Evolutionary conservation across 2,888 invertebrate genomes (phyloP).

Genomic region (Cephus pulcher): DNA sequence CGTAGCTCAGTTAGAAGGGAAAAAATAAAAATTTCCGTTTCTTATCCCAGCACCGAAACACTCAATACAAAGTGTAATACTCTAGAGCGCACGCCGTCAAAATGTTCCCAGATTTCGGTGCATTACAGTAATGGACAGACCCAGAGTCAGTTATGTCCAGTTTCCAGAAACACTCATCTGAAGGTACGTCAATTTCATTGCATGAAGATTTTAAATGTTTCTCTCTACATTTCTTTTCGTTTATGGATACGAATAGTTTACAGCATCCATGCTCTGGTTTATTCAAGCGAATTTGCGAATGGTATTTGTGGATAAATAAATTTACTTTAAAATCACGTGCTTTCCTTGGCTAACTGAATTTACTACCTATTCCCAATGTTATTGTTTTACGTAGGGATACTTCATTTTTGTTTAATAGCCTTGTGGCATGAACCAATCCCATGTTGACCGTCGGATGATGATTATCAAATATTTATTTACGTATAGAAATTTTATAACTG

Average conservation of each 20-base stretch:
- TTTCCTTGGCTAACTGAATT: too few species aligned
- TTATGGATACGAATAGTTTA: neutral
- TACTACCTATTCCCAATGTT: neutral
- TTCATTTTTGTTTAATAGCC: too few species aligned
- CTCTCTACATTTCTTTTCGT: conserved; percentile 1
- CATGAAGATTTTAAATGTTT: conserved; percentile 9
- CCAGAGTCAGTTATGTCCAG: conserved; percentile 59
- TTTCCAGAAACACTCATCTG: conserved; percentile 52
- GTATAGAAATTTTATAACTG: too few species aligned
- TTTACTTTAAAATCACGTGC: neutral
- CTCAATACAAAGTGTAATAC: conserved; percentile 61
- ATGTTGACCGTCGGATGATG: too few species aligned
- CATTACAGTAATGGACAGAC: conserved; percentile 62
- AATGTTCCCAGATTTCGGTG: conserved; percentile 58
- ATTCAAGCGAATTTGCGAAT: neutral
- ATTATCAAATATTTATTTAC: too few species aligned
- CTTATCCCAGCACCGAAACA: conserved; percentile 82
- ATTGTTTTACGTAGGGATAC: neutral
- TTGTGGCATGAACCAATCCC: too few species aligned
- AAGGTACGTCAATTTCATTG: conserved; percentile 47
- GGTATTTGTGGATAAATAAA: neutral
- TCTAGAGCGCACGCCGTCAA: conserved; percentile 59
- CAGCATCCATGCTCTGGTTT: neutral
- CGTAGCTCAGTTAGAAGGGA: conserved; percentile 73
- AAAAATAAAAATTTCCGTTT: conserved; percentile 87